phyloP scores from a whole-genome alignment of 2,797 vertebrate species.

The Nannoperca obscura region DNA sequence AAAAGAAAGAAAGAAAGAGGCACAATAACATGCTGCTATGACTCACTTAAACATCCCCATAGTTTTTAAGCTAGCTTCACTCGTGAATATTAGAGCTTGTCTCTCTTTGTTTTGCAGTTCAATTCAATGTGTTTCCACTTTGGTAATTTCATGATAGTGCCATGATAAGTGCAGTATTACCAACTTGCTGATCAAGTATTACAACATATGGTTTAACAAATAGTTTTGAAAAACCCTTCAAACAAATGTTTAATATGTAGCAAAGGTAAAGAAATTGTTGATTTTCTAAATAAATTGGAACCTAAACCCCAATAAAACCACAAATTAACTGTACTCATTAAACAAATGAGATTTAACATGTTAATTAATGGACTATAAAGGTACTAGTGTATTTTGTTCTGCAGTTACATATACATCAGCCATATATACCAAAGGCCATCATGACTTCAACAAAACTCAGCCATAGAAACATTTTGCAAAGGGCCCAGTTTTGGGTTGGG shows the following conservation, averaged over 20 bases:
- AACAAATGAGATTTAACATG: background rate
- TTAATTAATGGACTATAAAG: background rate
- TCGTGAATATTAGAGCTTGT: background rate
- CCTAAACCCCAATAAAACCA: background rate
- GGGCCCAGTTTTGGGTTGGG: background rate
- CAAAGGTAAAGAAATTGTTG: background rate
- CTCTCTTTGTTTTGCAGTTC: background rate
- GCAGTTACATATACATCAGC: background rate
- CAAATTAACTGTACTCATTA: background rate
- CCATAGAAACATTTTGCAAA: background rate
- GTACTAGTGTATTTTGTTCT: background rate
- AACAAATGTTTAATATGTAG: background rate
- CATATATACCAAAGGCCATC: background rate
- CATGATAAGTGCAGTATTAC: background rate
- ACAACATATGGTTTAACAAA: background rate
- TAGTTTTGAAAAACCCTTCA: background rate
- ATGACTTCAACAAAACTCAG: background rate
- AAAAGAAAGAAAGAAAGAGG: background rate
- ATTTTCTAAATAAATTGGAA: background rate
- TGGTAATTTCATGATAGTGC: too few relatives aligned
- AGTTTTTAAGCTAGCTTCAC: background rate
- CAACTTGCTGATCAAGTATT: background rate
- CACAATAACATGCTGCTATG: background rate
- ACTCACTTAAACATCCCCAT: background rate
- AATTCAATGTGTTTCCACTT: background rate